Evolutionary conservation across 2,113 vertebrate genomes (phyloP), one percentile per base, ranked within the genome.

Genomic region (Philantomba maxwellii): DNA sequence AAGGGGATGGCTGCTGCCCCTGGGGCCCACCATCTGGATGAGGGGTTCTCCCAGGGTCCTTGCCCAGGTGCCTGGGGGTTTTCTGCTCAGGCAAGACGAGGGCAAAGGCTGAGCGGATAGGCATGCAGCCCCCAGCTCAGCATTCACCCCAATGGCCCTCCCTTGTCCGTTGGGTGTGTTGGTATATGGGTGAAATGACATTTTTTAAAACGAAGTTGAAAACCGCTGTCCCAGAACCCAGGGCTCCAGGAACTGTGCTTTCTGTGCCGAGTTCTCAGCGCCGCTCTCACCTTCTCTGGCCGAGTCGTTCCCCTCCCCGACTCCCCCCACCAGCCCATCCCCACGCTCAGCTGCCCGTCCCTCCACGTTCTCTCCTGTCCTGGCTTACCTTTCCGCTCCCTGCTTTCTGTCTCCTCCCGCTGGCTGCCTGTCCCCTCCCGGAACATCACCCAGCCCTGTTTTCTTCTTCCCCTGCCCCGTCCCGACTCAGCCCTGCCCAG

Each of bases 401-500:
- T 49, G 88, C 49, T 16, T 80, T 49, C 10, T 1, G 84, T 16
- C 21, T 36, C 7, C 51, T 12, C 62, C 19, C 2, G 0, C 3
- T 60, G 15, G 7, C 53, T 39, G 4, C 58, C 23, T 7, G 0
- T n/a, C 36, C 33, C 14, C 39, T 51, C 36, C 23, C 0, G 0
- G 14, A 15, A 17, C 11, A 0, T 70, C 73, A 66, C 51, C 17
- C 82, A 14, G 36, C 75, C 73, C 15, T 51, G 30, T 36, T 47
- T 17, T 36, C 70, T 75, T 57, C 39, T 13, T 23, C 36, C 83
- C 47, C 49, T 3, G 13, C 23, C 45, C 25, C 9, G 4, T 51
- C 21, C 30, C 5, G 25, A 26, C 15, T 3, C 96, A 99, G 99
- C 99, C 99, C 0, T 99, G 99, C 62, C 99, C 99, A 3, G 99